Percentiles rank a stretch among this genome's conserved stretches.
Conservation (phyloP, 2,797 vertebrate genomes). For the Distichodus sexfasciatus region DNA sequence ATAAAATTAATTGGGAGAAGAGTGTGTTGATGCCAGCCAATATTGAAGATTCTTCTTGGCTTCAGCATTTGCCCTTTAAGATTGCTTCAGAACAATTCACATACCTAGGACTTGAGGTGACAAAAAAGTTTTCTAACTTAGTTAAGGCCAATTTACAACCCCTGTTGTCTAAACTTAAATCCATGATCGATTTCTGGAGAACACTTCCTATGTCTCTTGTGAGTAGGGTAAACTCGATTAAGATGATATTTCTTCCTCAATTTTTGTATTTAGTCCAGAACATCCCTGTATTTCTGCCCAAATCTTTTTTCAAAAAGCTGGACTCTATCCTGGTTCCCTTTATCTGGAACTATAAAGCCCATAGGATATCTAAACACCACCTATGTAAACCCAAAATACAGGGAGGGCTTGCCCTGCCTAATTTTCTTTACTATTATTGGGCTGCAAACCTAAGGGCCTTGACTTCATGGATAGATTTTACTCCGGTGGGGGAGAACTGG, state of each 20-base stretch:
- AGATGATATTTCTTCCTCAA: not conserved
- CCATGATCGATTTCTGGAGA: not conserved
- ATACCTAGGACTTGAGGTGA: not conserved
- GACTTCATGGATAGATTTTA: not conserved
- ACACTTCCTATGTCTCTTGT: not conserved
- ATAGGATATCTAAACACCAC: not conserved
- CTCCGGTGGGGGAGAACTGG: not conserved
- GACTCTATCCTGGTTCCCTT: not conserved
- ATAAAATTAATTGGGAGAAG: not conserved
- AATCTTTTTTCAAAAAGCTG: not conserved
- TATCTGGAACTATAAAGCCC: slow-evolving; percentile 14
- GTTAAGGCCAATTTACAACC: not conserved
- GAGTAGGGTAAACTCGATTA: not conserved
- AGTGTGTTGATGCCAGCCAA: not conserved
- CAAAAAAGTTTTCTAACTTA: not conserved
- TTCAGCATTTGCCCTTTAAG: not conserved
- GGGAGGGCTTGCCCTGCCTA: not conserved
- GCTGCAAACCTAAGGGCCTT: not conserved
- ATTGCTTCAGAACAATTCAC: not conserved
- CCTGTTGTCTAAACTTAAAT: not conserved
- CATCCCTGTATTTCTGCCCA: not conserved
- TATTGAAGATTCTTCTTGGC: not conserved
- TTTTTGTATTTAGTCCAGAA: not conserved
- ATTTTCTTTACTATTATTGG: not conserved
- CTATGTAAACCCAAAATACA: not conserved